Base-by-base conservation (phyloP, 92 coral and sea anemone species). In the Pocillopora grandis region DNA sequence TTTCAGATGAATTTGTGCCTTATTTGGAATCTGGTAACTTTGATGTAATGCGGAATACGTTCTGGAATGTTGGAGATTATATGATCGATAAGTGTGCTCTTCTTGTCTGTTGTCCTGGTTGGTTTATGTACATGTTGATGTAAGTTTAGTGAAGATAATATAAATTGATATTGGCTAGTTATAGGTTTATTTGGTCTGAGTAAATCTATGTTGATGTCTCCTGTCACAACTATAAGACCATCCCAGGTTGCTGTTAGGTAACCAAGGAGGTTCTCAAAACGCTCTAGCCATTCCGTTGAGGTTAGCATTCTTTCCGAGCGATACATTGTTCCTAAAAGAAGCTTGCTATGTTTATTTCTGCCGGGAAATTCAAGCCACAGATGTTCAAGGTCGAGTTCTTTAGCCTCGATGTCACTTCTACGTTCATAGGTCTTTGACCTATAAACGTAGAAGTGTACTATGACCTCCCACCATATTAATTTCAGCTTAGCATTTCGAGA, bases 171-270 rank as follows among this genome's bases (percentile, higher is more conserved):
- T 60, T 75, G 42, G 10, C 66, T 9, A 0, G 74, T 79, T 33
- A 31, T 13, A 19, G 13, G 5, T 12, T 77, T 55, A 48, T 65
- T 21, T 12, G 87, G 79, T 11, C 66, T 23, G 12, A 90, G 71
- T 83, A 84, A 20, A 62, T 91, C 87, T 36, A 91, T 76, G 64
- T 91, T 88, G 72, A 84, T 74, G 75, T 90, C 90, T 2, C 93
- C 93, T 27, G 86, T 84, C 9, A 90, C 42, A 3, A 87, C 64
- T 6, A 83, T 7, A 20, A 90, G 48, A 14, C 94, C 94, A 62
- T 91, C 91, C 94, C 94, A 91, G 57, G 71, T 90, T 37, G 65
- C 81, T 52, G 82, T 87, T n/a, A 92, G 31, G 62, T 90, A 83
- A 78, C 87, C 65, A 13, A 90, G 70, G 58, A 92, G 88, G 67